A percentile compares a stretch with the other conserved stretches of the same genome.
Evolutionary conservation across 2,888 invertebrate species (phyloP).

Genomic region (Cephus rjabovi): DNA sequence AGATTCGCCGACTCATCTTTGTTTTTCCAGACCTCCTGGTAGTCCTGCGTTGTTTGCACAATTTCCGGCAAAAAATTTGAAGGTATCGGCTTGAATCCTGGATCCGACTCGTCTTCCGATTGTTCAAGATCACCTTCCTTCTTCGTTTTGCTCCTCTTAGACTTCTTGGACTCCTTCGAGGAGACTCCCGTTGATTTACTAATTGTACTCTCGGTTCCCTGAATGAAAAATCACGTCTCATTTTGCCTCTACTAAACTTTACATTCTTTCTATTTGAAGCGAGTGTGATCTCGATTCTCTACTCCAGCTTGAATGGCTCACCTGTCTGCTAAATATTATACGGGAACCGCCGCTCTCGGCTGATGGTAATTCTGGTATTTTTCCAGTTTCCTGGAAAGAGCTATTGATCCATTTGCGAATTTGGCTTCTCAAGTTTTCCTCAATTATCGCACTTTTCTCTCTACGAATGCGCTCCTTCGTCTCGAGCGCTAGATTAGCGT

Average conservation of each 20-base stretch:
- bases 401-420: constrained; percentile 89
- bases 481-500: constrained; percentile 75
- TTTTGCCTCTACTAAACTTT: too few relatives aligned
- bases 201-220: constrained; percentile 82
- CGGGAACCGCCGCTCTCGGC: constrained; percentile 92
- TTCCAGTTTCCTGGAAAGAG: constrained; percentile 84
- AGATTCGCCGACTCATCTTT: constrained; percentile 82
- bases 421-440: constrained; percentile 89
- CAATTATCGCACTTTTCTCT: constrained; percentile 80
- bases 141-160: constrained; percentile 78
- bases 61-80: constrained; percentile 82
- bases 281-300: too few relatives aligned
- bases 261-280: too few relatives aligned
- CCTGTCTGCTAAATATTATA: constrained; percentile 84
- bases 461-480: constrained; percentile 75
- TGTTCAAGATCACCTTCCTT: constrained; percentile 71
- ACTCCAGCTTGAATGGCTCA: constrained; percentile 11
- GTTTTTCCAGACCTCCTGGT: constrained; percentile 85
- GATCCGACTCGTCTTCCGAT: constrained; percentile 74
- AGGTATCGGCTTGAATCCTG: constrained; percentile 75
- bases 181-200: constrained; percentile 81
- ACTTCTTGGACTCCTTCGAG: constrained; percentile 82
- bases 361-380: constrained; percentile 91
- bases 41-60: constrained; percentile 79
- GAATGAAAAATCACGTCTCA: constrained; percentile 13